Percentiles rank a stretch among this genome's conserved stretches.
phyloP scores from a whole-genome alignment of 1,140 invertebrate genomes.

The Phocides pigmalion region DNA sequence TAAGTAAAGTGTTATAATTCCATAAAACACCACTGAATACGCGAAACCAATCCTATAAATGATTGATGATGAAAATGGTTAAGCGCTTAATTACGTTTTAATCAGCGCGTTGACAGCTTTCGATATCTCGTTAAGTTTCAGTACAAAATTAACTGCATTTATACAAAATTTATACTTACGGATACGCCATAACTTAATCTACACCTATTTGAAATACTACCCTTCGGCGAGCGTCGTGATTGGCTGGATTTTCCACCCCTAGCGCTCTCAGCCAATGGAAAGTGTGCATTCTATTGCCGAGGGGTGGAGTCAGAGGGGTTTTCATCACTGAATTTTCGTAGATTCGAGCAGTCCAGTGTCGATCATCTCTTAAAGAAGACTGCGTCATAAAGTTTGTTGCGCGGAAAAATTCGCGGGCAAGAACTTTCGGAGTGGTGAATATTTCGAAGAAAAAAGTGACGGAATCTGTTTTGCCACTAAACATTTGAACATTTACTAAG shows the following conservation, averaged over 20 bases:
- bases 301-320: slow-evolving; percentile 79
- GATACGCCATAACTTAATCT: slow-evolving; percentile 79
- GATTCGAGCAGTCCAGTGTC: slow-evolving; percentile 65
- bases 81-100: slow-evolving; percentile 41
- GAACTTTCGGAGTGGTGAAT: slow-evolving; percentile 32
- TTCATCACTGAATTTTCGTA: slow-evolving; percentile 63
- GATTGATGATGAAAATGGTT: slow-evolving; percentile 21
- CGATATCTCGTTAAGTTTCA: slow-evolving; percentile 64
- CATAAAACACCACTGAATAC: background rate
- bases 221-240: slow-evolving; percentile 55
- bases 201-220: slow-evolving; percentile 78
- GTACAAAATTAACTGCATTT: slow-evolving; percentile 72
- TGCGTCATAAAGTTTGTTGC: slow-evolving; percentile 38
- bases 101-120: slow-evolving; percentile 43
- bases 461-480: slow-evolving; percentile 11
- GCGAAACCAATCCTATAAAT: slow-evolving; percentile 21
- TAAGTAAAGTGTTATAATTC: too few relatives aligned
- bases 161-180: slow-evolving; percentile 75
- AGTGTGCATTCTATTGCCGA: slow-evolving; percentile 51
- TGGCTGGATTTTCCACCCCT: slow-evolving; percentile 75
- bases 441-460: slow-evolving; percentile 10
- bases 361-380: slow-evolving; percentile 47
- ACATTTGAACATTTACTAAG: slow-evolving; percentile 1
- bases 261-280: slow-evolving; percentile 62
- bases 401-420: slow-evolving; percentile 29